Evolutionary conservation across 2,888 invertebrate genomes (phyloP).

Genomic region (Stenotaenia linearis): DNA sequence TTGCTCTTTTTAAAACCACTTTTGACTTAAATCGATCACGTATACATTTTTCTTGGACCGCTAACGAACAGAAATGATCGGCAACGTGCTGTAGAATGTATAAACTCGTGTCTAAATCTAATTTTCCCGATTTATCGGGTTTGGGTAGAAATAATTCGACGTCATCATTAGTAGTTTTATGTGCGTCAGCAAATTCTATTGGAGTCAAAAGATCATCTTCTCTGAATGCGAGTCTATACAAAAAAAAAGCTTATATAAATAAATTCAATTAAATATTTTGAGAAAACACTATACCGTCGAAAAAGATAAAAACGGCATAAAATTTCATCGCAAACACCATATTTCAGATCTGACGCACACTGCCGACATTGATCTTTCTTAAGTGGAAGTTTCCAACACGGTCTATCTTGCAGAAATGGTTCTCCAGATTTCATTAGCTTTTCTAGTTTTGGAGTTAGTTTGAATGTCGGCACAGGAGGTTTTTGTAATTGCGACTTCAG

Average conservation of each 20-base stretch:
- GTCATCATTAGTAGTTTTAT: conserved; percentile 60
- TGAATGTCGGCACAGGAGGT: neutral
- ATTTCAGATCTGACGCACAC: conserved; percentile 77
- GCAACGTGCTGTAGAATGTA: conserved; percentile 76
- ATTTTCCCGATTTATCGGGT: conserved; percentile 62
- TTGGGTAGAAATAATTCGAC: conserved; percentile 78
- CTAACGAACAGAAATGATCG: conserved; percentile 90
- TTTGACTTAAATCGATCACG: conserved; percentile 46
- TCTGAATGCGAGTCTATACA: conserved; percentile 67
- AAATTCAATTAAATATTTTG: neutral
- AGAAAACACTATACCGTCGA: conserved; percentile 54
- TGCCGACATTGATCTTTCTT: conserved; percentile 88
- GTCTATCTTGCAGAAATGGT: conserved; percentile 81
- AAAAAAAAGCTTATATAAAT: neutral
- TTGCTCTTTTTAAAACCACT: conserved; percentile 95
- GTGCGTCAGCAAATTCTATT: conserved; percentile 91
- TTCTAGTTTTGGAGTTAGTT: neutral
- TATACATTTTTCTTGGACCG: conserved; percentile 67
- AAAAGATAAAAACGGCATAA: conserved; percentile 96
- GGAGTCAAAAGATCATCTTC: conserved; percentile 80
- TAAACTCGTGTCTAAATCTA: conserved; percentile 80
- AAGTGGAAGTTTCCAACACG: conserved; percentile 80
- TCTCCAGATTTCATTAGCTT: conserved; percentile 61
- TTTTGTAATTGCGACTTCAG: neutral
- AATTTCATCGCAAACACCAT: conserved; percentile 71